Conservation (phyloP, 2,888 invertebrate species). For the Scaptomyza polygonia region DNA sequence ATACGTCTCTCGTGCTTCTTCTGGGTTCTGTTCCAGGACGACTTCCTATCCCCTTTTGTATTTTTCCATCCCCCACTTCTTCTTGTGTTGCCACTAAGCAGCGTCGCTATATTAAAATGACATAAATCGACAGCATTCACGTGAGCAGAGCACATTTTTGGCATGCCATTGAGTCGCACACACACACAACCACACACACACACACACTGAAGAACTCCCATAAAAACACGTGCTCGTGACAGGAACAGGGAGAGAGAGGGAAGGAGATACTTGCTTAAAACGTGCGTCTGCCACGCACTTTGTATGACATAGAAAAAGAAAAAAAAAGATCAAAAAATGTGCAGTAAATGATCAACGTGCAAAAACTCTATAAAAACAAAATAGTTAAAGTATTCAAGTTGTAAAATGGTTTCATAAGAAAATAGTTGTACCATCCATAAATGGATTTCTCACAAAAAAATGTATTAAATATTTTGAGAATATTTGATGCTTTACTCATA, state of each 20-base stretch:
- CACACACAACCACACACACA: slow-evolving; percentile 7
- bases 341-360: not conserved
- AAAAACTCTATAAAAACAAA: slow-evolving; percentile 5
- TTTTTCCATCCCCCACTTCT: no score
- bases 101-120: slow-evolving; percentile 61
- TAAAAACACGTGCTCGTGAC: not conserved
- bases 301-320: not conserved
- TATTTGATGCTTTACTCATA: no score
- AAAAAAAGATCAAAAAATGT: not conserved
- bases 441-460: no score
- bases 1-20: not conserved
- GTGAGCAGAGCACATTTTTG: slow-evolving; percentile 47
- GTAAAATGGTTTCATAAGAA: no score
- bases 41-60: not conserved
- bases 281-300: slow-evolving; percentile 26
- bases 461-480: no score
- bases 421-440: no score
- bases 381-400: no score
- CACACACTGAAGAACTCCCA: not conserved
- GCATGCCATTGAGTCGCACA: slow-evolving; percentile 42
- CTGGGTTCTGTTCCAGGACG: not conserved
- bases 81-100: slow-evolving; percentile 19
- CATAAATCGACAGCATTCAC: slow-evolving; percentile 61
- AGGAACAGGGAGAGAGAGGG: not conserved
- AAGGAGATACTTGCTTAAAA: slow-evolving; percentile 7